Percentiles rank a stretch among this genome's conserved stretches.
These are phyloP conservation scores for Carassius gibelio DNA, from an alignment of 2,113 vertebrate species.

Conservation along the genomic window DNA sequence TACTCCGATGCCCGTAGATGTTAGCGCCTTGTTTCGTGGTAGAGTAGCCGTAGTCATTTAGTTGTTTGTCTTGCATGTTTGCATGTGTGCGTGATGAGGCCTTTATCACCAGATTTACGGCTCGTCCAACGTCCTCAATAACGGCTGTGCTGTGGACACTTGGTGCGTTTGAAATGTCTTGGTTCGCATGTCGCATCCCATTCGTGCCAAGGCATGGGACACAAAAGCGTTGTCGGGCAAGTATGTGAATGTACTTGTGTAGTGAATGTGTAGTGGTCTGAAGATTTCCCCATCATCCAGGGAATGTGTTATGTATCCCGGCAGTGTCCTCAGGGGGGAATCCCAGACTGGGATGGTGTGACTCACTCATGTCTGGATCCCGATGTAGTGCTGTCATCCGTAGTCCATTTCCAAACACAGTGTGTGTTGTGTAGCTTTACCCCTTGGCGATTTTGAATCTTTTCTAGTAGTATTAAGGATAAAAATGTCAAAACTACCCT, in stretches of 20 bases:
- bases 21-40: slow-evolving; percentile 56
- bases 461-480: background rate
- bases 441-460: background rate
- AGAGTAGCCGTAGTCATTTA: slow-evolving; percentile 48
- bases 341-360: slow-evolving; percentile 32
- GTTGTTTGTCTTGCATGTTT: slow-evolving; percentile 40
- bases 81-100: slow-evolving; percentile 18
- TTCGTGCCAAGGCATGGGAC: slow-evolving; percentile 49
- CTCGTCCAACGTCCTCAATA: slow-evolving; percentile 39
- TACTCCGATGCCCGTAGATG: slow-evolving; percentile 74
- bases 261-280: slow-evolving; percentile 52
- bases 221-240: slow-evolving; percentile 55
- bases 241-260: slow-evolving; percentile 55
- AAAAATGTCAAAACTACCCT: slow-evolving; percentile 14
- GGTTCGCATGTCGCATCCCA: slow-evolving; percentile 67
- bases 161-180: slow-evolving; percentile 71
- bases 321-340: slow-evolving; percentile 10
- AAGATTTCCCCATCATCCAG: slow-evolving; percentile 13
- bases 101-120: slow-evolving; percentile 24
- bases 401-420: slow-evolving; percentile 16
- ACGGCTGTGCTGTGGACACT: slow-evolving; percentile 56
- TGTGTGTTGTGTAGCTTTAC: background rate
- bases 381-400: slow-evolving; percentile 7
- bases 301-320: background rate
- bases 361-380: slow-evolving; percentile 15